Evolutionary conservation across 2,797 vertebrate genomes (phyloP).

Genomic region (Clarias pachynema): DNA sequence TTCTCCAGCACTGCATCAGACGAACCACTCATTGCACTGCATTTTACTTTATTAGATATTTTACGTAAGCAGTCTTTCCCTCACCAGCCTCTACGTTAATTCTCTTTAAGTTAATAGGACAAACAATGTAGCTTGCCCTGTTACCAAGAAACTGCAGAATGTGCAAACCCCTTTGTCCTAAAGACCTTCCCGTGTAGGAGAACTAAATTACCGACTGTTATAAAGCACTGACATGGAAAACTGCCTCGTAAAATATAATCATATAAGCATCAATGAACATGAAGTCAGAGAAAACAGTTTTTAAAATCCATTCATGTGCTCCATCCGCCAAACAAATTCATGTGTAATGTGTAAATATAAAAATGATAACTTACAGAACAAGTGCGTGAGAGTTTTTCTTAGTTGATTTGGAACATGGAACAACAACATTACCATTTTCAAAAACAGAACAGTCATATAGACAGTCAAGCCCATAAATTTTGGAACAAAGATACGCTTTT

Average conservation of each 20-base stretch:
- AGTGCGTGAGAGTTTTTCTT: neutral
- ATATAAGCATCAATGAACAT: neutral
- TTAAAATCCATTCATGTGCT: neutral
- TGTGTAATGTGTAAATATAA: neutral
- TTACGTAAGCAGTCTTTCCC: neutral
- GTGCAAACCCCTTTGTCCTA: neutral
- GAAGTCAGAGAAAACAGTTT: neutral
- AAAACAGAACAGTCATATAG: too few relatives aligned
- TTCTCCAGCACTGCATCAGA: neutral
- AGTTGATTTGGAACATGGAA: too few relatives aligned
- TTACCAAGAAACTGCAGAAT: neutral
- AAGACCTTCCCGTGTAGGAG: neutral
- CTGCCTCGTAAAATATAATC: neutral
- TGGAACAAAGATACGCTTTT: too few relatives aligned
- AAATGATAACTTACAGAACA: neutral
- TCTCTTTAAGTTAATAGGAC: neutral
- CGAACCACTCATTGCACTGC: neutral
- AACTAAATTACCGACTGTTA: neutral
- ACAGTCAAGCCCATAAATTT: too few relatives aligned
- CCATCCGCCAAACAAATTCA: neutral
- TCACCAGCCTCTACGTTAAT: neutral
- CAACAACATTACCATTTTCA: too few relatives aligned
- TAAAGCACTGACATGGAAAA: neutral
- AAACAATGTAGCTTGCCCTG: neutral
- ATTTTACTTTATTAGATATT: neutral